A percentile compares a stretch with the other conserved stretches of the same genome.
Evolutionary conservation across 2,797 vertebrate species (phyloP).

Genomic region (Pangasius sanitwongsei): DNA sequence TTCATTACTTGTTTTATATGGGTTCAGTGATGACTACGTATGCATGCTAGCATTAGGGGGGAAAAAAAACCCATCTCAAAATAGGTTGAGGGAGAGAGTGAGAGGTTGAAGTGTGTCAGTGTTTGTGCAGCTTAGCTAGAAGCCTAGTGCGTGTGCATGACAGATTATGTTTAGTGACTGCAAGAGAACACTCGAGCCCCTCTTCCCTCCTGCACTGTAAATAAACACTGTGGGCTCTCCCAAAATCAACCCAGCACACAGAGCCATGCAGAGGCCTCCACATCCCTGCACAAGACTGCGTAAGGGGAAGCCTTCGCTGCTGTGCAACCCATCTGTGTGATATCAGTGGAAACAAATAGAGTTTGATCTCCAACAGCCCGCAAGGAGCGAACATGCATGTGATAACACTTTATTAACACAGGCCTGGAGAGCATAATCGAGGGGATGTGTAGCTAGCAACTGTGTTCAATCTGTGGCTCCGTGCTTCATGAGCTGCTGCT

Average conservation of each 20-base stretch:
- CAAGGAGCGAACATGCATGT: constrained; percentile 31
- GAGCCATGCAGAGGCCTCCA: constrained; percentile 17
- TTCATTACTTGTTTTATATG: constrained; percentile 5
- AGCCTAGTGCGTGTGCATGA: constrained; percentile 56
- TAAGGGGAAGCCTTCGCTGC: constrained; percentile 29
- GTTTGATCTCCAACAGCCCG: constrained; percentile 46
- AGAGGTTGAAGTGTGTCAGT: constrained; percentile 54
- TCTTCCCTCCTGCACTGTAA: constrained; percentile 62
- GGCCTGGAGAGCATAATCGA: constrained; percentile 42
- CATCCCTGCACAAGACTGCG: constrained; percentile 7
- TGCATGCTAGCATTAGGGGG: not conserved
- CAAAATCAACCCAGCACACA: constrained; percentile 46
- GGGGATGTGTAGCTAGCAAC: constrained; percentile 23
- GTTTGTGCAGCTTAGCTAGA: constrained; percentile 52
- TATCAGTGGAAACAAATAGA: constrained; percentile 47
- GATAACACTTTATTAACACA: constrained; percentile 52
- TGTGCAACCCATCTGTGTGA: constrained; percentile 34
- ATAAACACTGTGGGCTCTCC: constrained; percentile 64
- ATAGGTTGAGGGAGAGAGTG: constrained; percentile 31
- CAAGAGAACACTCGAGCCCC: constrained; percentile 61
- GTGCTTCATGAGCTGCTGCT: constrained; percentile 33
- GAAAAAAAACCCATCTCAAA: not conserved
- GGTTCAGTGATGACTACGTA: not conserved
- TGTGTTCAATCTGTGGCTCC: constrained; percentile 35
- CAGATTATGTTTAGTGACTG: constrained; percentile 61